Evolutionary conservation across 1,140 invertebrate species (phyloP), one percentile per base, ranked within the genome.

Genomic region (Acromyrmex echinatior): DNA sequence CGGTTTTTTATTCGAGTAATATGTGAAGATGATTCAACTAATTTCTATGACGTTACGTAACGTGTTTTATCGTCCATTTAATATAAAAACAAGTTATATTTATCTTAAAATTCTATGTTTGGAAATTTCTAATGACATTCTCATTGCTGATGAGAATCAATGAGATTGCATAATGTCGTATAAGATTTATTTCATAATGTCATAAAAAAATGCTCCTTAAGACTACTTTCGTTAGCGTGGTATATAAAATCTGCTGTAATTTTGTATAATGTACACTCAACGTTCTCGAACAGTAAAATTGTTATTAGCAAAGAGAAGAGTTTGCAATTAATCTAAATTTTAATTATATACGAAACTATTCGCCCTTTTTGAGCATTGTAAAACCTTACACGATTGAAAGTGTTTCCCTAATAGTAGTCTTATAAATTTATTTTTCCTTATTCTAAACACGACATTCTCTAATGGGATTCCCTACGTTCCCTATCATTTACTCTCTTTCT

Each of bases 351-450:
- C 2, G 31, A 25, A 25, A 10, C 25, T 2, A n/a, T 31, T n/a
- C 14, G 12, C 16, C 0, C 14, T 81, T 84, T 45, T 25, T 18
- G 18, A 0, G 35, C 25, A 45, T 25, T 49, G 1, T 74, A 62
- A 21, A 74, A 82, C 6, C 0, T 6, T 16, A 60, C 21, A 0
- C 10, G 35, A 25, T 60, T 12, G 58, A 45, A 68, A 39, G 35
- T 39, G 7, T 68, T 39, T 18, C 51, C 49, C 10, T 65, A 62
- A 39, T 28, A 16, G 16, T 5, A 45, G 14, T 79, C 28, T 77
- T 51, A 74, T 58, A 58, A 81, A 70, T 81, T 86, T 90, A 53
- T 73, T 60, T 60, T 85, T 77, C 56, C 21, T 60, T 71, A 28
- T 12, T 66, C 10, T 10, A 56, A 16, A 49, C 51, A n/a, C 68